Percentiles rank a stretch among this genome's conserved stretches.
phyloP scores from a whole-genome alignment of 2,797 vertebrate genomes.

The Anguilla marmorata region DNA sequence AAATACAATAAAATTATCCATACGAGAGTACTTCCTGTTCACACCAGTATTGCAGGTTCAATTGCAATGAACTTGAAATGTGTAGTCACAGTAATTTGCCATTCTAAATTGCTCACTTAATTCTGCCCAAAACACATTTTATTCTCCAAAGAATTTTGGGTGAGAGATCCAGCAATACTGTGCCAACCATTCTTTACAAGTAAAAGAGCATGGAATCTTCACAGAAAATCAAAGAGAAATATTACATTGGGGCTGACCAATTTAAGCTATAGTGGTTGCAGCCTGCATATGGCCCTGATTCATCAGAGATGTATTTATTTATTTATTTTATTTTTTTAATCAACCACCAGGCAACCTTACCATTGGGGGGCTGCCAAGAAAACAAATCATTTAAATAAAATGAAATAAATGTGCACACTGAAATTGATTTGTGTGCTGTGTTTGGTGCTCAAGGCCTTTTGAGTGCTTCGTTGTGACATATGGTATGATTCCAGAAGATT shows the following conservation, averaged over 20 bases:
- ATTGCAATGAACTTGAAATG: no score
- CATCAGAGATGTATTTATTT: neutral
- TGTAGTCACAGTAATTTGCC: neutral
- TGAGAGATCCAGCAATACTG: neutral
- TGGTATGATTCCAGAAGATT: neutral
- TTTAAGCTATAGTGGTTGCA: neutral
- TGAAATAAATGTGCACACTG: neutral
- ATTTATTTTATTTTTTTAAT: neutral
- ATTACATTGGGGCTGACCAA: neutral
- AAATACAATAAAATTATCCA: no score
- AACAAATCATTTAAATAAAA: constrained; percentile 1
- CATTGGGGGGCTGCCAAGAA: neutral
- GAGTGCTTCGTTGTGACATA: neutral
- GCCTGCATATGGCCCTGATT: neutral
- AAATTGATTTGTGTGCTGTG: neutral
- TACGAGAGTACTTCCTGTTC: no score
- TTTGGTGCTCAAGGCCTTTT: neutral
- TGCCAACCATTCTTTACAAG: neutral
- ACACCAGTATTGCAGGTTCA: no score
- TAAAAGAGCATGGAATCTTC: neutral
- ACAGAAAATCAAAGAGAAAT: neutral
- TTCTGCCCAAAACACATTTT: neutral
- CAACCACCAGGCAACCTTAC: neutral
- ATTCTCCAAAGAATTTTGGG: neutral
- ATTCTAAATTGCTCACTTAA: neutral